Percentiles rank a stretch among this genome's conserved stretches.
Conservation (phyloP, 1,140 invertebrate genomes). For the Megalonaias nervosa region DNA sequence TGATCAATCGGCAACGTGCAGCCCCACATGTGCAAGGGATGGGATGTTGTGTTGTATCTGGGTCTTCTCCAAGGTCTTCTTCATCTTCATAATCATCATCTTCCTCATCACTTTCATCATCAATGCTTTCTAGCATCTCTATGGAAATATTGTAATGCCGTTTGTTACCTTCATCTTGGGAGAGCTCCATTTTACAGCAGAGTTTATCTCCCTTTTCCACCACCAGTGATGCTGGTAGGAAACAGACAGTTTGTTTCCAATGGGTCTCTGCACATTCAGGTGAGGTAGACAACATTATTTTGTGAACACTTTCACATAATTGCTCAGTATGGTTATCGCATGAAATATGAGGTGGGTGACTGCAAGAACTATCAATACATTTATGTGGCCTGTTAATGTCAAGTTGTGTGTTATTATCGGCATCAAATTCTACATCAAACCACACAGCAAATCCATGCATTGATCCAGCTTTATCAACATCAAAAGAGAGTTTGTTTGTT, state of each 20-base stretch:
- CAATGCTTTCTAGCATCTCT: slow-evolving; percentile 41
- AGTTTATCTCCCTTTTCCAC: slow-evolving; percentile 46
- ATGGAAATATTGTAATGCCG: slow-evolving; percentile 62
- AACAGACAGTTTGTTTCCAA: slow-evolving; percentile 99
- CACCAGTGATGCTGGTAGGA: slow-evolving; percentile 76
- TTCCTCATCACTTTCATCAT: slow-evolving; percentile 40
- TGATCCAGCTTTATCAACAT: slow-evolving; percentile 40
- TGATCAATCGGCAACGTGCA: slow-evolving; percentile 52
- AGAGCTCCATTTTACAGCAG: slow-evolving; percentile 41
- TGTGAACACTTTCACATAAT: background rate
- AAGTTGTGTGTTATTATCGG: slow-evolving; percentile 9
- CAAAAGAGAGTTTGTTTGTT: slow-evolving; percentile 45
- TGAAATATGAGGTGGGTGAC: background rate
- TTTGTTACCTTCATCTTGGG: slow-evolving; percentile 52
- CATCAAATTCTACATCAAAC: slow-evolving; percentile 65
- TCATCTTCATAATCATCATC: slow-evolving; percentile 42
- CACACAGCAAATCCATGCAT: slow-evolving; percentile 65
- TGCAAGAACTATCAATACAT: background rate
- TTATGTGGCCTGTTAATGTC: slow-evolving; percentile 3
- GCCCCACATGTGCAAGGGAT: slow-evolving; percentile 60
- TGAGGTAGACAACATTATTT: slow-evolving; percentile 48
- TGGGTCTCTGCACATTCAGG: slow-evolving; percentile 84
- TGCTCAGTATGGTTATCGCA: slow-evolving; percentile 7
- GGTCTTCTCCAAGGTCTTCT: slow-evolving; percentile 45
- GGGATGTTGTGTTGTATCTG: slow-evolving; percentile 49